Evolutionary conservation across 2,888 invertebrate species (phyloP), one percentile per base, ranked within the genome.

Genomic region (Campoletis raptor): DNA sequence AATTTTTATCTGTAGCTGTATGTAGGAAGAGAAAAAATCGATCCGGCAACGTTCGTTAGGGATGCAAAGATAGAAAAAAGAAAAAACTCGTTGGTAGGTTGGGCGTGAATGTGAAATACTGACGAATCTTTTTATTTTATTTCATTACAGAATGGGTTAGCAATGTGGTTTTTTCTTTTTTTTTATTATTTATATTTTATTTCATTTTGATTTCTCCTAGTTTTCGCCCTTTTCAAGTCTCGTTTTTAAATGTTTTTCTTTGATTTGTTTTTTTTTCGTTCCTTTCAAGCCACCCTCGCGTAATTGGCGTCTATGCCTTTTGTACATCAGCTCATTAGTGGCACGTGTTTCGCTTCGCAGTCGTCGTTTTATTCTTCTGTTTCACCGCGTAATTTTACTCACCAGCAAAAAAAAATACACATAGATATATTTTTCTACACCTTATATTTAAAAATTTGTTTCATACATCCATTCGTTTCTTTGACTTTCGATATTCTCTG

Each of bases 321-420:
- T 87, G 87, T 84, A 64, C 84, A 64, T 81, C 72, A 82, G 89
- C 87, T 89, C 88, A 85, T 89, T 89, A 88, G 87, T 74, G 81
- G 74, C 87, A 87, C 89, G 85, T 85, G 89, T 52, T 74, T 73
- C 82, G 52, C 40, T 40, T 45, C 48, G 74, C 37, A 72, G 81
- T 40, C 69, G 66, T 69, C 76, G 42, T 54, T 73, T 36, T 70
- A 18, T 45, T 74, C 73, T 40, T 76, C 18, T 42, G 42, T 36
- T 81, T 74, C 74, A 42, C 30, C 24, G 66, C 54, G 54, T 74
- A 52, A 74, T 67, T 81, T 81, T 21, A 54, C n/a, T 30, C 64
- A 67, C 8, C 30, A 36, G 45, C 64, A 52, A 73, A 81, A 81
- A 52, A 66, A 48, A 73, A 9, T n/a, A 64, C 24, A 69, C 24